A percentile compares a stretch with the other conserved stretches of the same genome.
Evolutionary conservation across 2,797 vertebrate species (phyloP).

Genomic region (Coilia nasus): DNA sequence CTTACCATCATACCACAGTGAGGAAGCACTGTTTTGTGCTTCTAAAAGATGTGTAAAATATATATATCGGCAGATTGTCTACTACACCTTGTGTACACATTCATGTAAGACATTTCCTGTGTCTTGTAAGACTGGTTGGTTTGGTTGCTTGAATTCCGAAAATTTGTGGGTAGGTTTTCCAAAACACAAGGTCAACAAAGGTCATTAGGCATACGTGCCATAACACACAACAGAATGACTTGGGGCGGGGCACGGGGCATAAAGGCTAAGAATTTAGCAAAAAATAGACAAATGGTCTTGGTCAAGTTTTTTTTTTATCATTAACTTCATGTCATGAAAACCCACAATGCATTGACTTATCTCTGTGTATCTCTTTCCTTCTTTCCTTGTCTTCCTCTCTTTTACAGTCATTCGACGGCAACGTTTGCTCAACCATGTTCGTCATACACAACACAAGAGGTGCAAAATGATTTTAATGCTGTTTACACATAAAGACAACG

Average conservation of each 20-base stretch:
- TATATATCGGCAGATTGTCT: too few relatives aligned
- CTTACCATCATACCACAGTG: too few relatives aligned
- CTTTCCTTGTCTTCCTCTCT: neutral
- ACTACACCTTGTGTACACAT: too few relatives aligned
- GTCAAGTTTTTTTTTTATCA: neutral
- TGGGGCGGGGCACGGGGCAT: too few relatives aligned
- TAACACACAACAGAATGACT: neutral
- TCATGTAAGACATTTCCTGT: neutral
- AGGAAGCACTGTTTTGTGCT: too few relatives aligned
- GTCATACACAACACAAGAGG: neutral
- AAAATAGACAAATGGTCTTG: neutral
- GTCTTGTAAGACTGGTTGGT: neutral
- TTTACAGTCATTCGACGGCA: neutral
- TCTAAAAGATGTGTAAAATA: too few relatives aligned
- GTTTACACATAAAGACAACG: neutral
- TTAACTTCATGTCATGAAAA: neutral
- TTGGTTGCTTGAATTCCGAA: neutral
- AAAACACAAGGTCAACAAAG: neutral
- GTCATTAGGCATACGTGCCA: neutral
- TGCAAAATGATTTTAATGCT: neutral
- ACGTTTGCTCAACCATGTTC: neutral
- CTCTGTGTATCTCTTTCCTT: too few relatives aligned
- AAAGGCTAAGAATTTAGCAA: too few relatives aligned
- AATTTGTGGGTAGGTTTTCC: neutral
- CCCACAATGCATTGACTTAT: neutral